Conservation (phyloP, 2,797 vertebrate genomes). For the Carapus acus region DNA sequence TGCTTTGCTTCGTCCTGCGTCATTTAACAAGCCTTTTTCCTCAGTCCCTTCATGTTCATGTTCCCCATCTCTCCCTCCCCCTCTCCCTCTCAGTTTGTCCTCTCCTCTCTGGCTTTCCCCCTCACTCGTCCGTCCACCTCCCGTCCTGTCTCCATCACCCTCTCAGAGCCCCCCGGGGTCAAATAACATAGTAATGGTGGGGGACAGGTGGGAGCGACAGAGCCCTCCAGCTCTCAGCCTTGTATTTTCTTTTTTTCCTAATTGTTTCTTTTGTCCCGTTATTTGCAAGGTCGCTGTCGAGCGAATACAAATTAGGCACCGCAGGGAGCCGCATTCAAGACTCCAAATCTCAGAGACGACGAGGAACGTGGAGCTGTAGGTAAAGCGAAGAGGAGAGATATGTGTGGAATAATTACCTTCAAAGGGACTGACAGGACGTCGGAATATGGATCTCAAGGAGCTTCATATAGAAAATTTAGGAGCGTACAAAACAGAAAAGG, state of each 20-base stretch:
- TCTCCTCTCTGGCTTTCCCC: conserved; percentile 18
- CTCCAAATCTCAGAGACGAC: conserved; percentile 43
- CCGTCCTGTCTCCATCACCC: conserved; percentile 21
- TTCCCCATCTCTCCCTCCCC: conserved; percentile 1
- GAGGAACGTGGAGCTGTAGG: no score
- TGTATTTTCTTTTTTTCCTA: conserved; percentile 58
- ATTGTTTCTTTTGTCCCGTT: conserved; percentile 65
- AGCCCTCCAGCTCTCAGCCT: conserved; percentile 54
- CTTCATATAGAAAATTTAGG: no score
- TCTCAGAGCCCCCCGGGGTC: conserved; percentile 8
- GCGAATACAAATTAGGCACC: conserved; percentile 63
- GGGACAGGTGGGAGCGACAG: conserved; percentile 49
- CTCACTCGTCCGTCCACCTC: conserved; percentile 5
- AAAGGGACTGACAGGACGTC: no score
- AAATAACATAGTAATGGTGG: conserved; percentile 64
- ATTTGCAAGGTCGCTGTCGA: conserved; percentile 50
- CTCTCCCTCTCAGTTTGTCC: conserved; percentile 2
- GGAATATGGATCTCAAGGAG: no score
- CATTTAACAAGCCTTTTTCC: no score
- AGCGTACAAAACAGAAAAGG: no score
- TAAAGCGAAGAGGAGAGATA: conserved; percentile 40
- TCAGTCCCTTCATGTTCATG: no score
- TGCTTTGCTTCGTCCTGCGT: no score
- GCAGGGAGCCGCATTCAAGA: conserved; percentile 47
- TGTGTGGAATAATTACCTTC: no score